A percentile compares a stretch with the other conserved stretches of the same genome.
Evolutionary conservation across 2,888 invertebrate genomes (phyloP).

Genomic region (Stictocephala bisonia): DNA sequence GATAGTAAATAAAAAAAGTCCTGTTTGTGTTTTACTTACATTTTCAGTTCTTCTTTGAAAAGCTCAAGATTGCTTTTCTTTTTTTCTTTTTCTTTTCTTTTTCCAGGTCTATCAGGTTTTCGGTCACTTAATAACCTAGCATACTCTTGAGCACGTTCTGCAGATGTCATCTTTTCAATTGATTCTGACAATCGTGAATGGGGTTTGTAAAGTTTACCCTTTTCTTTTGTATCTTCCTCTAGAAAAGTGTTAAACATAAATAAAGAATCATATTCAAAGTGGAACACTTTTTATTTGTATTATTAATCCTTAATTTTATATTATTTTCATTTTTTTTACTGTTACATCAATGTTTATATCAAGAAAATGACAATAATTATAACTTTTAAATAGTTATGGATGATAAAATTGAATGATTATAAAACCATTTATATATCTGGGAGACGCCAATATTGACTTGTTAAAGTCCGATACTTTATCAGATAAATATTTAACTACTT

Average conservation of each 20-base stretch:
- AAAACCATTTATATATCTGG: too few species aligned
- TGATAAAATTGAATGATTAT: too few species aligned
- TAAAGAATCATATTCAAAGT: too few species aligned
- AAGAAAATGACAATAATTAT: conserved; percentile 50
- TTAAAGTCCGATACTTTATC: too few species aligned
- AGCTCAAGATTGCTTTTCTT: conserved; percentile 97
- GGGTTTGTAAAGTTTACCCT: conserved; percentile 93
- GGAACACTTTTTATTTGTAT: too few species aligned
- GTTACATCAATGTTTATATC: too few species aligned
- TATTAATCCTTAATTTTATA: too few species aligned
- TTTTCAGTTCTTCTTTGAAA: conserved; percentile 97
- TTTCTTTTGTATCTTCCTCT: conserved; percentile 91
- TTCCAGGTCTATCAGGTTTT: conserved; percentile 71
- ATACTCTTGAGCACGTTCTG: conserved; percentile 77
- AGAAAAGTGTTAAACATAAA: conserved; percentile 55
- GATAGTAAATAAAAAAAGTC: too few species aligned
- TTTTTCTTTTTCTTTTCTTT: conserved; percentile 84
- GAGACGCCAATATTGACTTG: too few species aligned
- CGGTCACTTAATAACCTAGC: conserved; percentile 73
- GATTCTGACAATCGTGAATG: conserved; percentile 78
- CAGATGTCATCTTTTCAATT: conserved; percentile 69
- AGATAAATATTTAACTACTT: too few species aligned
- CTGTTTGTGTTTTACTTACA: conserved; percentile 76
- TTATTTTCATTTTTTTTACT: too few species aligned
- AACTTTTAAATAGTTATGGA: conserved; percentile 52